phyloP scores from a whole-genome alignment of 37 sponge, comb jelly and placozoan species.

The Hexactinellida sp. region DNA sequence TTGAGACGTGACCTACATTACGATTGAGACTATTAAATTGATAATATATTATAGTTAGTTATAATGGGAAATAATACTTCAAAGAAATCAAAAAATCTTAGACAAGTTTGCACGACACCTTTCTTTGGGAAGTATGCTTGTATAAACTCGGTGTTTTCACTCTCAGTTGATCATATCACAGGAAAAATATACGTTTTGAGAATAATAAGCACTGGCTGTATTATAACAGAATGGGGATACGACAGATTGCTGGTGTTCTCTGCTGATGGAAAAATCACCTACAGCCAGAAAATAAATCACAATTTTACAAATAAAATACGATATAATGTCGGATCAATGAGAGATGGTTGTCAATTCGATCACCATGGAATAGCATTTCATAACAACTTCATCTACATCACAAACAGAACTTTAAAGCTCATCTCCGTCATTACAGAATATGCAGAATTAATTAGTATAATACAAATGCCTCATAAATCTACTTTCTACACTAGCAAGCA shows the following conservation, averaged over 20 bases:
- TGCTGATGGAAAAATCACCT: not conserved
- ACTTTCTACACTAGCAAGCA: not conserved
- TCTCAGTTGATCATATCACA: not conserved
- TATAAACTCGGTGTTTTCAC: not conserved
- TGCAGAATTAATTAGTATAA: not conserved
- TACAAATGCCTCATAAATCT: not conserved
- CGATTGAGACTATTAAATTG: too few species aligned
- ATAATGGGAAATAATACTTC: not conserved
- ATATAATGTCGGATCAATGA: too few species aligned
- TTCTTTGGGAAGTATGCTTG: not conserved
- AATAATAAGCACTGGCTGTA: not conserved
- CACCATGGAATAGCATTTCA: not conserved
- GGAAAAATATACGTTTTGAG: not conserved
- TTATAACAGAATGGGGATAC: not conserved
- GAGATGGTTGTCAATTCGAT: not conserved
- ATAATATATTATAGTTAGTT: too few species aligned
- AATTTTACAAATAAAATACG: not conserved
- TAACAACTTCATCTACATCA: not conserved
- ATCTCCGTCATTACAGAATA: not conserved
- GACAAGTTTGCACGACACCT: not conserved
- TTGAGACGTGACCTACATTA: too few species aligned
- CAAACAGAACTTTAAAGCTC: not conserved
- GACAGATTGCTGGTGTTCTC: not conserved
- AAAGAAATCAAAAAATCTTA: not conserved
- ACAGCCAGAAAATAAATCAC: not conserved